phyloP scores from a whole-genome alignment of 2,888 invertebrate genomes.

The Loripinus fragilis region DNA sequence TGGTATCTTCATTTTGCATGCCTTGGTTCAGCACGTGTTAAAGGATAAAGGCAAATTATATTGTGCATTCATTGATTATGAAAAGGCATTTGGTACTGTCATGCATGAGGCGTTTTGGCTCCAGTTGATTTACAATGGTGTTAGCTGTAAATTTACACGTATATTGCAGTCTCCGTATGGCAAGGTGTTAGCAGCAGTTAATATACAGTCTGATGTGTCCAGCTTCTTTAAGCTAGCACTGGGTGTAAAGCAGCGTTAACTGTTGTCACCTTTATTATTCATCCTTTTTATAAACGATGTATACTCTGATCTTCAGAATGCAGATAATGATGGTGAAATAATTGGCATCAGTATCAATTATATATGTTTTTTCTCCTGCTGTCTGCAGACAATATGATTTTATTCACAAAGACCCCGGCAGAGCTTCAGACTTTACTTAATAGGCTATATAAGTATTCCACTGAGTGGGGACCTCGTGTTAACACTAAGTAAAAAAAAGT shows the following conservation, averaged over 20 bases:
- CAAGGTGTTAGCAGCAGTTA: background rate
- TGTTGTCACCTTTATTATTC: background rate
- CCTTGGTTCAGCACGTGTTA: background rate
- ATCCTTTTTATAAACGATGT: background rate
- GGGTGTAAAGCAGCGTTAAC: background rate
- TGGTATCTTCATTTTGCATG: background rate
- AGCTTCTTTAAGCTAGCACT: background rate
- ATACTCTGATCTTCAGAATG: background rate
- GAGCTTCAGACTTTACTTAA: background rate
- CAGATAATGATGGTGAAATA: background rate
- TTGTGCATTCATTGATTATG: background rate
- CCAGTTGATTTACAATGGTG: background rate
- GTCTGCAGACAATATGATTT: background rate
- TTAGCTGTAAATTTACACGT: background rate
- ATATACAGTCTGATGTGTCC: background rate
- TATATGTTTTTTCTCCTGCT: background rate
- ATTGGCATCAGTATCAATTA: background rate
- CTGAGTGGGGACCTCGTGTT: background rate
- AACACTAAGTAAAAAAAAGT: background rate
- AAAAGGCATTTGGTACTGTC: background rate
- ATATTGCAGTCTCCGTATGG: background rate
- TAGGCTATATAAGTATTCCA: background rate
- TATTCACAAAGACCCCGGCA: background rate
- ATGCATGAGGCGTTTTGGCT: background rate
- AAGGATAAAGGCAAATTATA: background rate